A percentile compares a stretch with the other conserved stretches of the same genome.
phyloP scores from a whole-genome alignment of 2,113 vertebrate genomes.

The Mesembrinibis cayennensis region DNA sequence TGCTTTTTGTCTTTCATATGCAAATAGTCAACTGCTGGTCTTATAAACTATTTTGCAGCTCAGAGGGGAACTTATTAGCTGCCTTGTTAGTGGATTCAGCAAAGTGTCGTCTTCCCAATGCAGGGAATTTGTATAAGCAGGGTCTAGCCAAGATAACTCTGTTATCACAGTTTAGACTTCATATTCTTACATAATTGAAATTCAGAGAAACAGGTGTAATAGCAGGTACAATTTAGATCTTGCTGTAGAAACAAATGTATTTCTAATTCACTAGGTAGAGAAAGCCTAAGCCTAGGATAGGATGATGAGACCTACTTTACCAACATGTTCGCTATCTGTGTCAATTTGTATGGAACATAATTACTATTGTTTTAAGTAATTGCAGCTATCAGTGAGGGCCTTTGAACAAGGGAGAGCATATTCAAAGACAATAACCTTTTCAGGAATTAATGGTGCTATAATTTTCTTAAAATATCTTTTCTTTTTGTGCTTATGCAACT shows the following conservation, averaged over 20 bases:
- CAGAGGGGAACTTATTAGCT: not conserved
- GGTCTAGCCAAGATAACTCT: not conserved
- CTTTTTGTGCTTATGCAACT: not conserved
- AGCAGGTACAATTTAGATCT: not conserved
- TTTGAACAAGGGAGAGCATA: not conserved
- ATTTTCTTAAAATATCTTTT: conserved; percentile 20
- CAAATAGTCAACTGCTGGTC: conserved; percentile 1
- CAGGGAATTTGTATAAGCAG: not conserved
- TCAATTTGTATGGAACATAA: not conserved
- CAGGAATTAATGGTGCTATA: not conserved
- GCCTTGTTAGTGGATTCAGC: not conserved
- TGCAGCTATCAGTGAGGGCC: not conserved
- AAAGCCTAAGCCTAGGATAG: not conserved
- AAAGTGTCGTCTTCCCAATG: not conserved
- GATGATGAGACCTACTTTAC: not conserved
- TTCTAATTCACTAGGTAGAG: not conserved
- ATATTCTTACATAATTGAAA: not conserved
- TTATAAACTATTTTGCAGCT: not conserved
- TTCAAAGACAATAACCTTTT: conserved; percentile 5
- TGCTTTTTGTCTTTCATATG: conserved; percentile 26
- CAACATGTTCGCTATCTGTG: not conserved
- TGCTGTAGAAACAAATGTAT: conserved; percentile 2
- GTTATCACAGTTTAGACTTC: not conserved
- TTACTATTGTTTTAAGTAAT: conserved; percentile 40
- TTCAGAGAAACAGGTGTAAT: not conserved